Base-by-base conservation (phyloP, 2,888 invertebrate genomes). In the Torymus auratus region DNA sequence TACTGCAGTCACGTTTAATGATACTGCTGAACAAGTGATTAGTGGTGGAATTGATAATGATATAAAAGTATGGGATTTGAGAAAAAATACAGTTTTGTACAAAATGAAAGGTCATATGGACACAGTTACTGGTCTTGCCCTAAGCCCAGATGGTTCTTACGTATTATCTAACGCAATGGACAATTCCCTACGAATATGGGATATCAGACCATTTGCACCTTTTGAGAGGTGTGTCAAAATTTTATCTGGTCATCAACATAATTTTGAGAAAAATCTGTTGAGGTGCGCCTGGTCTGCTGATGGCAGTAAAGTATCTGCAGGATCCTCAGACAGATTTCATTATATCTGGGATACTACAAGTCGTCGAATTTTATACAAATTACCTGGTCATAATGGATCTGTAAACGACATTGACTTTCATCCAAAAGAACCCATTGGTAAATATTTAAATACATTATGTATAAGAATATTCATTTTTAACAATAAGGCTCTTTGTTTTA, bases 371-470 rank as follows among this genome's bases (percentile, higher is more conserved):
- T 91, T 98, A 55, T 99, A 99, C 92, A 98, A 98, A 92, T 93
- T 99, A 85, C 99, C 99, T 0, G 99, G 99, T 0, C 99, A 99
- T 91, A 96, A 97, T 91, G 99, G 99, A 56, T 96, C 98, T 83
- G 98, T 99, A 50, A 99, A 99, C 89, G 98, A 97, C 90, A 95
- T 98, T 0, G 96, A 97, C 91, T 98, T 99, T 91, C 99, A 99
- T 92, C 96, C 96, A 0, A 94, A 94, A 53, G 99, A 99, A 91
- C 97, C 99, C 5, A 95, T 99, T 73, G 90, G 95, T 95, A 90
- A 86, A 72, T 62, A 7, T 60, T 2, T 10, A 41, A 41, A 41
- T 41, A 41, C 41, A 5, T 41, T 7, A 41, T 41, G 7, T 7
- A 7, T 41, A 7, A 41, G 41, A 41, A 41, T 10, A 41, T 41